phyloP scores from a whole-genome alignment of 2,888 invertebrate genomes.

The Marronus borbonicus region DNA sequence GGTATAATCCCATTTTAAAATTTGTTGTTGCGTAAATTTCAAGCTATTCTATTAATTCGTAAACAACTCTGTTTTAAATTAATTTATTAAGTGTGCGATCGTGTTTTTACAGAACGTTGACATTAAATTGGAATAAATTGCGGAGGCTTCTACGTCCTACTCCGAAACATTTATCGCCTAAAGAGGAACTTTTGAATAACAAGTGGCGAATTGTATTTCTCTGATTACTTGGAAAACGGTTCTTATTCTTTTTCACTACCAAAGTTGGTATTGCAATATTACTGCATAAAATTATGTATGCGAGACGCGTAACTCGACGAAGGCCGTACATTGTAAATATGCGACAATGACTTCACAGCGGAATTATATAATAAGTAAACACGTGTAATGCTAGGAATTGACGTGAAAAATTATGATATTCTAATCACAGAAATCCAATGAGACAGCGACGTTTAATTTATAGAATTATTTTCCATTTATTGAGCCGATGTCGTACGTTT shows the following conservation, averaged over 20 bases:
- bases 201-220: not conserved
- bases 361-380: conserved; percentile 23
- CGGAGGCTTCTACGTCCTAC: conserved; percentile 14
- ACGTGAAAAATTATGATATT: not conserved
- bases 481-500: not conserved
- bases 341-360: conserved; percentile 7
- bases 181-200: conserved; percentile 14
- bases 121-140: conserved; percentile 31
- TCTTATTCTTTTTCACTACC: not conserved
- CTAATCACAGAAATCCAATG: not conserved
- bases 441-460: conserved; percentile 15
- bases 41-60: not conserved
- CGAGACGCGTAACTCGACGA: not conserved
- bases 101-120: conserved; percentile 23
- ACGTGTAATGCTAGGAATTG: conserved; percentile 4
- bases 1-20: too few relatives aligned
- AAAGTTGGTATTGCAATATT: not conserved
- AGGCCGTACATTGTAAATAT: not conserved
- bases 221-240: not conserved
- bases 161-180: conserved; percentile 17
- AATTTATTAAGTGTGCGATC: not conserved
- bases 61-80: not conserved
- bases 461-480: not conserved
- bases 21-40: too few relatives aligned
- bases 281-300: not conserved